Percentiles rank a stretch among this genome's conserved stretches.
phyloP scores from a whole-genome alignment of 2,113 vertebrate genomes.

The Gila orcuttii region DNA sequence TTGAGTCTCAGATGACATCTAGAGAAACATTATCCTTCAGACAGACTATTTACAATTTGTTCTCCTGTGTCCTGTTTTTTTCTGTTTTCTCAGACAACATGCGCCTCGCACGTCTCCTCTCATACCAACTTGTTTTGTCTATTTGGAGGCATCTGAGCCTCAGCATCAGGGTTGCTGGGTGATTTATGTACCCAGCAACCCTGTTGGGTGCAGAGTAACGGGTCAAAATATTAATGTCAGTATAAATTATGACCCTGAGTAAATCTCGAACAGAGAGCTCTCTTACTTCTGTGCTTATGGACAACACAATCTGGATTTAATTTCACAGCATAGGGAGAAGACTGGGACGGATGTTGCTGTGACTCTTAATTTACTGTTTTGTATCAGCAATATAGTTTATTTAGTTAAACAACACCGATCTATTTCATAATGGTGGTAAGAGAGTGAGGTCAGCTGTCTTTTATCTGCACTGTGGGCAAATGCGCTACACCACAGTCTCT shows the following conservation, averaged over 20 bases:
- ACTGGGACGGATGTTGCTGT: neutral
- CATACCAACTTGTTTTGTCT: neutral
- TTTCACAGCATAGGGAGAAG: slow-evolving; percentile 1
- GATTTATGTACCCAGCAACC: slow-evolving; percentile 49
- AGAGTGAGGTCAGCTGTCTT: neutral
- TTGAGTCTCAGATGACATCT: slow-evolving; percentile 32
- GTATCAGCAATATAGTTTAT: neutral
- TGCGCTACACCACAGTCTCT: neutral
- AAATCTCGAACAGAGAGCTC: slow-evolving; percentile 46
- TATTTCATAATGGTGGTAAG: slow-evolving; percentile 1
- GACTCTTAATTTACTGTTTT: slow-evolving; percentile 5
- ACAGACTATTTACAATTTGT: slow-evolving; percentile 9
- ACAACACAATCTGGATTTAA: slow-evolving; percentile 22
- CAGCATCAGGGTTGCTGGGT: slow-evolving; percentile 53
- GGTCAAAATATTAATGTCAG: slow-evolving; percentile 61
- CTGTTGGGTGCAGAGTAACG: slow-evolving; percentile 39
- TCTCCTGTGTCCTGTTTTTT: neutral
- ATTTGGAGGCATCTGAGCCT: slow-evolving; percentile 54
- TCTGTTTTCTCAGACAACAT: neutral
- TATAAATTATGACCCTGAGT: slow-evolving; percentile 58
- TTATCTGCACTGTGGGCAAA: neutral
- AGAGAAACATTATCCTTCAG: slow-evolving; percentile 17
- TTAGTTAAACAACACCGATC: neutral
- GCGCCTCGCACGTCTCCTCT: neutral
- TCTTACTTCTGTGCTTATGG: slow-evolving; percentile 23